Evolutionary conservation across 2,888 invertebrate genomes (phyloP).

Genomic region (Drosophila diplacantha): DNA sequence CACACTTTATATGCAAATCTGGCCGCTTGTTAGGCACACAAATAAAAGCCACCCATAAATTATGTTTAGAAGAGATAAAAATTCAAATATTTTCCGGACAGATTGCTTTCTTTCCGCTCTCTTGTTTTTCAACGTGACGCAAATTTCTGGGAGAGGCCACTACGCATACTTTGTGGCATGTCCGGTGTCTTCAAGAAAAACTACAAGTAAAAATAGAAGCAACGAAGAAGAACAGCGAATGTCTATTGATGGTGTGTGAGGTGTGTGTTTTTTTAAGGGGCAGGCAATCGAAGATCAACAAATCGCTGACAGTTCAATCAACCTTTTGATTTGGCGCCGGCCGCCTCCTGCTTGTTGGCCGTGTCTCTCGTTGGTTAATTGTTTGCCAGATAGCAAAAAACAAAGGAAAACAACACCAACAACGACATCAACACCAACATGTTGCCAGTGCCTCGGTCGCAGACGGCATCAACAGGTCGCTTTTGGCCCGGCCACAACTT

Average conservation of each 20-base stretch:
- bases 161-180: neutral
- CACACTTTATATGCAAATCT: slow-evolving; percentile 2
- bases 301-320: slow-evolving; percentile 41
- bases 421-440: slow-evolving; percentile 32
- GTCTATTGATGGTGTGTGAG: neutral
- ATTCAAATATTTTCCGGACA: slow-evolving; percentile 25
- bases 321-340: slow-evolving; percentile 34
- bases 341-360: neutral
- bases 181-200: neutral
- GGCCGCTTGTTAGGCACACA: slow-evolving; percentile 10
- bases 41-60: slow-evolving; percentile 21
- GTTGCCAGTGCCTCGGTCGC: slow-evolving; percentile 16
- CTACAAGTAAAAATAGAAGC: neutral
- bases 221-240: neutral
- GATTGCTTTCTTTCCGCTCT: slow-evolving; percentile 17
- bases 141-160: slow-evolving; percentile 20
- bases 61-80: slow-evolving; percentile 26
- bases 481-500: slow-evolving; percentile 56
- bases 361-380: slow-evolving; percentile 18
- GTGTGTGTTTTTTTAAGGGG: neutral
- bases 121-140: slow-evolving; percentile 43
- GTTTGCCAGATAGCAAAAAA: slow-evolving; percentile 23
- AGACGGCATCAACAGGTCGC: slow-evolving; percentile 50
- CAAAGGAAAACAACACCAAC: slow-evolving; percentile 22
- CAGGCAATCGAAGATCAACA: slow-evolving; percentile 32